Evolutionary conservation across 1,140 invertebrate genomes (phyloP), one percentile per base, ranked within the genome.

Genomic region (Cryptotermes secundus): DNA sequence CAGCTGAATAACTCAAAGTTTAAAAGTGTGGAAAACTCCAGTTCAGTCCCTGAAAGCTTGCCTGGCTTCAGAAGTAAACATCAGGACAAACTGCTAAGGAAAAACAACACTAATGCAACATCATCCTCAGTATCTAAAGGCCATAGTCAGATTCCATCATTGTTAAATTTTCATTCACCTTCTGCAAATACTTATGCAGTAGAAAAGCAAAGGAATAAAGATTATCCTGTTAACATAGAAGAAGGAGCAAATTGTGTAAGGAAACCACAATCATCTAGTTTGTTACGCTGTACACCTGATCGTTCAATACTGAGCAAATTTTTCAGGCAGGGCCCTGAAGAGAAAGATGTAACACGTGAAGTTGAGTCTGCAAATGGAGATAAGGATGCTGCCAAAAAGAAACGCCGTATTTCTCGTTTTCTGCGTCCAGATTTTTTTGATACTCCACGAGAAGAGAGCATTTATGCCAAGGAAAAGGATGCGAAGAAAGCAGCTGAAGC

Each of bases 351-450:
- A 19, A 49, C 14, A 49, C 14, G n/a, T 72, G 35, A 34, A 34
- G 88, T 12, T 80, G 72, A 34, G 10, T 85, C 49, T 80, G 72
- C 36, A n/a, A 35, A 81, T 24, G 89, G 90, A 84, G 86, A 87
- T 26, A 72, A 79, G 19, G 65, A 38, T 45, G 14, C 35, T 45
- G 14, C 24, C 3, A 38, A 38, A 49, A 83, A 49, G 31, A 38
- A 84, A 19, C 84, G 84, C 3, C 81, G 86, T 7, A 85, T 86
- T 53, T 87, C 87, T 14, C 80, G 87, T 12, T 87, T 87, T 84
- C 82, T 96, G 82, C 90, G 95, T 22, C 94, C 95, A 0, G 95
- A 96, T 87, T 96, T 96, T 87, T 96, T 94, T 86, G 95, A 96
- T 83, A 91, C 94, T 0, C 93, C 94, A 0, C 88, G 92, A 72